Base-by-base conservation (phyloP, 2,113 vertebrate genomes). In the Gobiocypris rarus region DNA sequence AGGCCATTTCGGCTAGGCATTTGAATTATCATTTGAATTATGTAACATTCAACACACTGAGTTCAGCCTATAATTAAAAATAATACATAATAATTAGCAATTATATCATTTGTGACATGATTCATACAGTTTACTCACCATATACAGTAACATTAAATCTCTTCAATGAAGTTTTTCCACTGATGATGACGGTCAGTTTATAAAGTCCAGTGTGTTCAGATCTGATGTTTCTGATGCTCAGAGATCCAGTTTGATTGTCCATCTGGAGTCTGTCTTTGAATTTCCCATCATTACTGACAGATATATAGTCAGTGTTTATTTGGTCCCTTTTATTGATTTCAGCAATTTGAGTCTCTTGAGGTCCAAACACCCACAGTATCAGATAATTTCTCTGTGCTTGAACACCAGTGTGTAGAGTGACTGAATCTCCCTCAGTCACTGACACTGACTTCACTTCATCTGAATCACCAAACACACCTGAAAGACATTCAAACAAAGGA, bases 181-280 rank as follows among this genome's bases (percentile, higher is more conserved):
- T 79, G 56, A 0, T 59, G 13, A 31, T 48, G 7, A 52, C 1
- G 0, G 3, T 31, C 73, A 63, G 76, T 63, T 63, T 0, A 63
- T 79, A 79, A 63, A 63, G 58, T 63, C 76, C 76, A 79, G 38
- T 6, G 56, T 79, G 56, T 10, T 45, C 56, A 45, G 56, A 15
- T 54, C 1, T 38, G 75, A 41, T 58, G 52, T 77, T 77, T 8
- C 4, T 77, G 52, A 77, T 41, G 52, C 5, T 77, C 50, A 77
- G 52, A 41, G 52, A 58, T 77, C 75, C 75, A 59, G 52, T 78
- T 1, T 34, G 13, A 59, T 3, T 56, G 54, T 78, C 2, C 34
- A 78, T 0, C 34, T 15, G 28, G 4, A 78, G 34, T 50, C 0
- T 74, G 71, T 50, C 6, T 26, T 43, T 74, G n/a, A 74, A 74